Evolutionary conservation across 2,888 invertebrate genomes (phyloP).

Genomic region (Lithophane socia): DNA sequence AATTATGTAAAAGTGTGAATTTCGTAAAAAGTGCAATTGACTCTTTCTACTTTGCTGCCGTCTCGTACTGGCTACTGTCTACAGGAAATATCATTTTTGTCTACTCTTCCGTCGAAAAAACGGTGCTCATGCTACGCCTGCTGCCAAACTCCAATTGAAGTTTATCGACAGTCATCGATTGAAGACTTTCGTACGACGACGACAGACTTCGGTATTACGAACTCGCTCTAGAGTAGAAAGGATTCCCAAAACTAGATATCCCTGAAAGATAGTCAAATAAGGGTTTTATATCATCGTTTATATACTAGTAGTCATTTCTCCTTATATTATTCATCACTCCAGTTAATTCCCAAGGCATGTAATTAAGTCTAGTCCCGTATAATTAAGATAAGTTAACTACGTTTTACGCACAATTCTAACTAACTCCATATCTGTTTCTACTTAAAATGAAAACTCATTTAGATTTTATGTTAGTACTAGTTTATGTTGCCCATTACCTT

Average conservation of each 20-base stretch:
- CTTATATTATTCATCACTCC: constrained; percentile 1
- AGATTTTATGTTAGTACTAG: constrained; percentile 28
- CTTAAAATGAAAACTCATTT: constrained; percentile 32
- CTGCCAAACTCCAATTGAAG: background rate
- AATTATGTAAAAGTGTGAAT: too few species aligned
- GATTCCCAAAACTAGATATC: background rate
- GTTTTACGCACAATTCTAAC: constrained; percentile 17
- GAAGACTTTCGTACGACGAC: background rate
- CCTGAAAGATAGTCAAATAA: background rate
- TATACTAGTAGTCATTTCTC: background rate
- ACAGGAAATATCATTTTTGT: too few species aligned
- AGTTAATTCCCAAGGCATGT: constrained; percentile 21
- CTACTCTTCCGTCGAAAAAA: too few species aligned
- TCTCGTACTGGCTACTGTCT: too few species aligned
- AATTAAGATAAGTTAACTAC: constrained; percentile 19
- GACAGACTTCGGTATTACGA: background rate
- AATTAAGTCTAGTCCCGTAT: constrained; percentile 32
- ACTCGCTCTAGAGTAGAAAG: background rate
- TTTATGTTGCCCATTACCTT: constrained; percentile 32
- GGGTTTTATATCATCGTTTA: background rate
- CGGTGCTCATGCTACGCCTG: too few species aligned
- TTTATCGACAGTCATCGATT: background rate
- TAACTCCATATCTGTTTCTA: constrained; percentile 14
- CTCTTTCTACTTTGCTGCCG: too few species aligned
- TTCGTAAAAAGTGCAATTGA: too few species aligned